Conservation (phyloP, 1,140 invertebrate species). For the Caenorhabditis tropicalis region DNA sequence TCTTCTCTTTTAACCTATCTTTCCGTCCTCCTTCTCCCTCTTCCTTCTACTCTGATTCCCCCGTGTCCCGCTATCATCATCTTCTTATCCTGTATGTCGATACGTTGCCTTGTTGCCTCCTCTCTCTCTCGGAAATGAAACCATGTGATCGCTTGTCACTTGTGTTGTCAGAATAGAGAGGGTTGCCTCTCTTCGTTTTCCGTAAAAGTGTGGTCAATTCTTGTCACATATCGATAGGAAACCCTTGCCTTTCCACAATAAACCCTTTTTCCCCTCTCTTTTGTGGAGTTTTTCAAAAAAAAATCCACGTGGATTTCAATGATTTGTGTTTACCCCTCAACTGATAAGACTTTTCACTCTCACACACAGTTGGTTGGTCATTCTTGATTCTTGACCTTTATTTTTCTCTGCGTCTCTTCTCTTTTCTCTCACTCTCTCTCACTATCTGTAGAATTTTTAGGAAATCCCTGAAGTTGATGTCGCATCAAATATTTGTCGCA, state of each 20-base stretch:
- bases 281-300: too few relatives aligned
- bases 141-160: not conserved
- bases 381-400: not conserved
- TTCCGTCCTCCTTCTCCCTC: not conserved
- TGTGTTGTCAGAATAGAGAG: too few relatives aligned
- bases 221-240: not conserved
- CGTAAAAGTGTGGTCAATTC: not conserved
- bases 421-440: not conserved
- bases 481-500: slow-evolving; percentile 32
- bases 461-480: not conserved
- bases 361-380: too few relatives aligned
- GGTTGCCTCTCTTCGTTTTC: too few relatives aligned
- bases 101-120: too few relatives aligned
- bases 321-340: not conserved
- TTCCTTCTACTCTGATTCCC: too few relatives aligned
- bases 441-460: not conserved
- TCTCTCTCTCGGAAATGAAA: not conserved
- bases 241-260: not conserved
- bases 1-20: not conserved
- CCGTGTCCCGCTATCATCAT: too few relatives aligned
- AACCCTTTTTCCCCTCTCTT: too few relatives aligned
- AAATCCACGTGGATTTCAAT: too few relatives aligned
- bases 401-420: not conserved
- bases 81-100: not conserved
- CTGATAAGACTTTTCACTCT: not conserved